Evolutionary conservation across 1,140 invertebrate genomes (phyloP).

Genomic region (Drosophila parabipectinata): DNA sequence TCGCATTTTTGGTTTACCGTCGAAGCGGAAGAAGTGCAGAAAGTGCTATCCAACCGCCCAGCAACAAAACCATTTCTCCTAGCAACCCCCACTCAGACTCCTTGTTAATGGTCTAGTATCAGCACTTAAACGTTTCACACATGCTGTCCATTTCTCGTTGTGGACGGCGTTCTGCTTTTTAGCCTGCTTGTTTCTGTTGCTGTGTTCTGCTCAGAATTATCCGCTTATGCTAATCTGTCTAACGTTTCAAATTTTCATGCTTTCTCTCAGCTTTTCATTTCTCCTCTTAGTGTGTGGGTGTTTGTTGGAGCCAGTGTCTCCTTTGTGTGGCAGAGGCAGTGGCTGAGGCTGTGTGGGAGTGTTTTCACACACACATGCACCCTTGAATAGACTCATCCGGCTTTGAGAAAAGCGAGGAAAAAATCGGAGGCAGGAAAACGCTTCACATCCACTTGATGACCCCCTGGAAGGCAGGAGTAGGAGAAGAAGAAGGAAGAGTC

Average conservation of each 20-base stretch:
- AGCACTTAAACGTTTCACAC: conserved; percentile 71
- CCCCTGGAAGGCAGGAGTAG: conserved; percentile 18
- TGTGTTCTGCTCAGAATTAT: conserved; percentile 60
- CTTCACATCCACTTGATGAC: conserved; percentile 62
- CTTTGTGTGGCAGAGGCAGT: conserved; percentile 14
- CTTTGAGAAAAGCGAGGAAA: conserved; percentile 48
- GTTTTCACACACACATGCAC: conserved; percentile 21
- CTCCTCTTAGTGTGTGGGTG: conserved; percentile 12
- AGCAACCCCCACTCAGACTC: not conserved
- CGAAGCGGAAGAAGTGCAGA: conserved; percentile 17
- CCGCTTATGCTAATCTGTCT: conserved; percentile 81
- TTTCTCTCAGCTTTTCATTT: conserved; percentile 32
- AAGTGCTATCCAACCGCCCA: not conserved
- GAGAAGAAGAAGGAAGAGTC: conserved; percentile 12
- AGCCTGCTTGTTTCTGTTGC: conserved; percentile 24
- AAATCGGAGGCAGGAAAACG: conserved; percentile 37
- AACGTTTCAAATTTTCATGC: conserved; percentile 73
- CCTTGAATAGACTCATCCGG: conserved; percentile 61
- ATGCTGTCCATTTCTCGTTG: conserved; percentile 39
- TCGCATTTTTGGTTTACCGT: conserved; percentile 16
- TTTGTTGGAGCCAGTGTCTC: not conserved
- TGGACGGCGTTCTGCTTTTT: conserved; percentile 9
- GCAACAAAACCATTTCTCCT: not conserved
- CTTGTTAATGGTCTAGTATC: conserved; percentile 20
- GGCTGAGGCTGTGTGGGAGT: conserved; percentile 11